These are phyloP conservation scores for Schizopygopsis pylzovi DNA, from an alignment of 2,797 vertebrate genomes.

Conservation along the genomic window DNA sequence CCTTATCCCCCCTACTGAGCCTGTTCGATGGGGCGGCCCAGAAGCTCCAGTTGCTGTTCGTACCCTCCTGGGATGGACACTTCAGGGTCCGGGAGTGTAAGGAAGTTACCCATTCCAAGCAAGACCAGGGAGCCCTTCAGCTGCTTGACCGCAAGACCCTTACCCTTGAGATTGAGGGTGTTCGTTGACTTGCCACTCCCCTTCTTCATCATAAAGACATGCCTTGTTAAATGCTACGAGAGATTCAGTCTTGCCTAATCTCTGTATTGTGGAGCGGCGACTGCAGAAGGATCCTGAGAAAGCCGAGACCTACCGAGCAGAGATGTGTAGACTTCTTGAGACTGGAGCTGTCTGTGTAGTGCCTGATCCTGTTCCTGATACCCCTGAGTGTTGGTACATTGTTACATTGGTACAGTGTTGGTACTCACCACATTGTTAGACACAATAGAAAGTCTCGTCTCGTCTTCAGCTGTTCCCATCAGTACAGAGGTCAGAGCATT, in stretches of 20 bases:
- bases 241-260: constrained; percentile 40
- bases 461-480: constrained; percentile 19
- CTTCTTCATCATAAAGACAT: neutral
- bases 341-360: neutral
- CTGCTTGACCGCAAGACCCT: neutral
- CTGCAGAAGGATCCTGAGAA: neutral
- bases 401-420: too few relatives aligned
- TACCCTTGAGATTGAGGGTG: too few relatives aligned
- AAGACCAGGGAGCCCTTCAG: neutral
- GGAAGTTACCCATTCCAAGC: neutral
- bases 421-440: neutral
- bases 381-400: neutral
- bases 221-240: neutral
- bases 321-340: neutral
- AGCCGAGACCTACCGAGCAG: neutral
- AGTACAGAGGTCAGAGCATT: neutral
- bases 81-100: neutral
- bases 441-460: neutral
- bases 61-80: neutral
- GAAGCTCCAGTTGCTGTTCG: too few relatives aligned
- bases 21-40: constrained; percentile 6
- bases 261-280: neutral
- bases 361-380: neutral
- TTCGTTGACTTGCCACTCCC: neutral
- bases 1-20: constrained; percentile 11